Evolutionary conservation across 2,113 vertebrate genomes (phyloP).

Genomic region (Mugil cephalus): DNA sequence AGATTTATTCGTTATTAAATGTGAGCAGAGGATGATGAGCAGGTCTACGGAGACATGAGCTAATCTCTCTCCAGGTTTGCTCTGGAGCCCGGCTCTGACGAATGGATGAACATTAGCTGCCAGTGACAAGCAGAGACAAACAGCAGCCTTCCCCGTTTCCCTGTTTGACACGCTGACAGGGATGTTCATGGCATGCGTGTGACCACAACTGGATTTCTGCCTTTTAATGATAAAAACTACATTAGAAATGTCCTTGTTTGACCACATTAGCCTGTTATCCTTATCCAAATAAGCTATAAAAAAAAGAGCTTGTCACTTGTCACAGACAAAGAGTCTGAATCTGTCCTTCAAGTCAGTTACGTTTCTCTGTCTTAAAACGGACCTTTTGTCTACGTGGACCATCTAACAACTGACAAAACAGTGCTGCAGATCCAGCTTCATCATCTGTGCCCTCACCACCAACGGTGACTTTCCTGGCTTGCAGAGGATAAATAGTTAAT

Average conservation of each 20-base stretch:
- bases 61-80: slow-evolving; percentile 56
- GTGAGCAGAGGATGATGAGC: slow-evolving; percentile 62
- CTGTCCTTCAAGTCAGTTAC: too few species aligned
- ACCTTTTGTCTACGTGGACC: background rate
- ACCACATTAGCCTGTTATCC: slow-evolving; percentile 16
- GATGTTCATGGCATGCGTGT: slow-evolving; percentile 41
- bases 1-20: slow-evolving; percentile 56
- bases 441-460: background rate
- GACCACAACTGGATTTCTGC: slow-evolving; percentile 33
- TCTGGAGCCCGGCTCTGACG: slow-evolving; percentile 34
- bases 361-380: too few species aligned
- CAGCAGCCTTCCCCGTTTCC: slow-evolving; percentile 29
- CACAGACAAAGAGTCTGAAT: too few species aligned
- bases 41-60: slow-evolving; percentile 44
- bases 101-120: slow-evolving; percentile 31
- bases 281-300: background rate
- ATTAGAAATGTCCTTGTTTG: slow-evolving; percentile 64
- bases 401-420: background rate
- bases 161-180: slow-evolving; percentile 54
- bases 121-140: slow-evolving; percentile 11
- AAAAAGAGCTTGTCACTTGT: background rate
- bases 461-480: slow-evolving; percentile 14
- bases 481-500: slow-evolving; percentile 13
- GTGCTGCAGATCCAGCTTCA: background rate
- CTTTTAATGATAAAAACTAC: slow-evolving; percentile 34